Evolutionary conservation across 2,888 invertebrate species (phyloP).

Genomic region (Stegana nigrithorax): DNA sequence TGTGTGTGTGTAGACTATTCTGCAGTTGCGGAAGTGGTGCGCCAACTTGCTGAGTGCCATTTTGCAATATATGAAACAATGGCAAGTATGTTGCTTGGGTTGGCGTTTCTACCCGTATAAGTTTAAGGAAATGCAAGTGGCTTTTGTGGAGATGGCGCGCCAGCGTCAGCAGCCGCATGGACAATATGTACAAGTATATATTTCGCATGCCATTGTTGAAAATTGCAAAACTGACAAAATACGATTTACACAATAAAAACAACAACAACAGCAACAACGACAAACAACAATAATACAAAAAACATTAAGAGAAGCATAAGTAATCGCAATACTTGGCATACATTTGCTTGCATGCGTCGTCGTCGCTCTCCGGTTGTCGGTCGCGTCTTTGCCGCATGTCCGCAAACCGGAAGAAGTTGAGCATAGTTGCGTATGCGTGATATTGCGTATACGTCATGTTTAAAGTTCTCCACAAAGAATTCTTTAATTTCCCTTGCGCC

Average conservation of each 20-base stretch:
- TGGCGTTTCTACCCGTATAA: background rate
- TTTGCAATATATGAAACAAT: slow-evolving; percentile 46
- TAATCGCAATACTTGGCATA: background rate
- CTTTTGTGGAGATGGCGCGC: too few species aligned
- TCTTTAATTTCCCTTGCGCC: background rate
- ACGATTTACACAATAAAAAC: background rate
- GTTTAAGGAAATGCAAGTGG: background rate
- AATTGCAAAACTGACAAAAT: background rate
- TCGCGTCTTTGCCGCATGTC: too few species aligned
- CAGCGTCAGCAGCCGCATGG: background rate
- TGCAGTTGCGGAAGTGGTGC: slow-evolving; percentile 40
- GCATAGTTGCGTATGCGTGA: background rate
- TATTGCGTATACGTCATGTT: background rate
- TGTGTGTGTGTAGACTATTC: slow-evolving; percentile 24
- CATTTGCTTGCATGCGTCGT: background rate
- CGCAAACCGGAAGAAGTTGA: too few species aligned
- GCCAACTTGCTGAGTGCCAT: slow-evolving; percentile 44
- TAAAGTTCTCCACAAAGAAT: background rate
- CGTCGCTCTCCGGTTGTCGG: background rate
- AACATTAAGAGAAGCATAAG: background rate
- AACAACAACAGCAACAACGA: background rate
- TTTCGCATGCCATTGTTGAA: background rate
- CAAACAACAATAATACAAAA: slow-evolving; percentile 1
- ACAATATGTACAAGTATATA: background rate
- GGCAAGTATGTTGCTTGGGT: too few species aligned